A percentile compares a stretch with the other conserved stretches of the same genome.
These are phyloP conservation scores for Orthonevra nobilis DNA, from an alignment of 2,888 invertebrate genomes.

Conservation along the genomic window DNA sequence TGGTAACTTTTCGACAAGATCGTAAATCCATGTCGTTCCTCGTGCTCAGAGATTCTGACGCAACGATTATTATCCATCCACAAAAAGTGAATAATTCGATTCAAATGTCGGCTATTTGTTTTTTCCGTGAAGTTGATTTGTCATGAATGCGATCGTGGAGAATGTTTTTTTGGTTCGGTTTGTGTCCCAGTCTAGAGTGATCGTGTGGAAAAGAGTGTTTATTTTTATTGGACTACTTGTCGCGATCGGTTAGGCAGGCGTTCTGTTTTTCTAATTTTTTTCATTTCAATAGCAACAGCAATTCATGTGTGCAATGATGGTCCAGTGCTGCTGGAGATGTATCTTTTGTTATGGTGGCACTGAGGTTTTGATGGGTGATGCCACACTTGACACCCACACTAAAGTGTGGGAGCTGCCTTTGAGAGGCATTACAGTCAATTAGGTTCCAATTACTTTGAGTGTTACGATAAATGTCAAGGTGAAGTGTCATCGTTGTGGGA, in stretches of 20 bases:
- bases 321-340: slow-evolving; percentile 16
- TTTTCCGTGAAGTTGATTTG: slow-evolving; percentile 47
- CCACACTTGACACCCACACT: slow-evolving; percentile 48
- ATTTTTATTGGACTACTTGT: slow-evolving; percentile 52
- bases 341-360: slow-evolving; percentile 31
- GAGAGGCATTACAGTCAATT: slow-evolving; percentile 56
- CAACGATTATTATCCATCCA: slow-evolving; percentile 27
- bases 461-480: slow-evolving; percentile 57
- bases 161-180: slow-evolving; percentile 28
- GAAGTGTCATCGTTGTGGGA: slow-evolving; percentile 59
- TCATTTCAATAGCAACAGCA: not conserved
- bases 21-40: slow-evolving; percentile 46
- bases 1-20: slow-evolving; percentile 61
- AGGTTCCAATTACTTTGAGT: slow-evolving; percentile 59
- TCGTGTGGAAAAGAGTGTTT: slow-evolving; percentile 28
- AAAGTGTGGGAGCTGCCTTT: slow-evolving; percentile 27
- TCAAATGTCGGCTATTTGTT: slow-evolving; percentile 6
- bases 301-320: too few relatives aligned
- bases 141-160: slow-evolving; percentile 48
- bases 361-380: slow-evolving; percentile 36
- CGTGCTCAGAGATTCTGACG: slow-evolving; percentile 41
- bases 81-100: slow-evolving; percentile 6
- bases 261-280: slow-evolving; percentile 13
- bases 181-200: not conserved
- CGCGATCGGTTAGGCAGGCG: slow-evolving; percentile 37